Base-by-base conservation (phyloP, 2,888 invertebrate genomes). In the Ectemnius lituratus region DNA sequence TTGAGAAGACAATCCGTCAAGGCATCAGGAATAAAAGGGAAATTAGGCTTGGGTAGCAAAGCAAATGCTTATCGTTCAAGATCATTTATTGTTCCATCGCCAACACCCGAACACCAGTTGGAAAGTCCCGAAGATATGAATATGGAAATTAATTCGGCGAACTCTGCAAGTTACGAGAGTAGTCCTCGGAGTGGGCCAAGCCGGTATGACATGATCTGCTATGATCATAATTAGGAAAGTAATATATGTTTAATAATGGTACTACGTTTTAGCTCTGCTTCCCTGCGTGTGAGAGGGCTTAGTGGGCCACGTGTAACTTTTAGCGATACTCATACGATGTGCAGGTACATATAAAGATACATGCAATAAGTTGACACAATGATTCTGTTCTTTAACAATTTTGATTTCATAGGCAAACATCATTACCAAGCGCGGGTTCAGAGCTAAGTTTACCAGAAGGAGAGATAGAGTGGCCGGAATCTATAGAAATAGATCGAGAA, bases 1-100 rank as follows among this genome's bases (percentile, higher is more conserved):
- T 91, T 97, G 47, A 93, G 97, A 28, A 93, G 97, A 27, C 97
- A 97, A 90, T 96, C 97, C 86, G 95, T 96, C 14, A 95, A 94
- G 84, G 94, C 95, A 0, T 94, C 94, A 11, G 94, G 95, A 18
- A 94, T 96, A 82, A 96, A 96, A 88, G 96, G 96, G 84, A 97
- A 96, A 91, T 92, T 95, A 76, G 95, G 95, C 1, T 92, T 95
- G 49, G 94, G 94, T 16, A 91, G 92, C 84, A 91, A 93, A 90
- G 87, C 92, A 83, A 91, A 92, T 83, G 93, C 95, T 16, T 95
- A 94, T 89, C 93, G 96, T 76, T 96, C 96, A 37, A 93, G 95
- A 84, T 96, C 96, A 0, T 96, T 96, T 90, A 94, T 96, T 18
- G 95, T 94, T 47, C 94, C 94, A 1, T 93, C 94, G 58, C 94